Conservation (phyloP, 2,113 vertebrate species). For the Sus scrofa region T2T-Sscrofa CM000820.6:91916001-91916500, state of each 20-base stretch:
- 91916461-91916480: slow-evolving; percentile 72
- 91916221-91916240: slow-evolving; percentile 96
- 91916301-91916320: slow-evolving; percentile 78
- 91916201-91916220: slow-evolving; percentile 97
- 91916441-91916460: slow-evolving; percentile 83
- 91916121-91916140: slow-evolving; percentile 97
- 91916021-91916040: rapidly evolving
- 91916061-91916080: slow-evolving; percentile 80
- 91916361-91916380: slow-evolving; percentile 71
- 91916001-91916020: no score
- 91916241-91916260: slow-evolving; percentile 96
- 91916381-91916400: slow-evolving; percentile 64
- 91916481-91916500: slow-evolving; percentile 89
- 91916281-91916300: slow-evolving; percentile 79
- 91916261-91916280: slow-evolving; percentile 93
- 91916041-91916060: slow-evolving; percentile 40
- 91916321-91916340: slow-evolving; percentile 73
- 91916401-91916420: slow-evolving; percentile 66
- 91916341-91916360: slow-evolving; percentile 71
- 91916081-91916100: slow-evolving; percentile 98
- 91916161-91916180: slow-evolving; percentile 96
- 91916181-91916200: slow-evolving; percentile 98
- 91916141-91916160: slow-evolving; percentile 97
- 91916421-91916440: slow-evolving; percentile 77
- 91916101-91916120: slow-evolving; percentile 97